Conservation (phyloP, 2,797 vertebrate genomes). For the Clamator glandarius region DNA sequence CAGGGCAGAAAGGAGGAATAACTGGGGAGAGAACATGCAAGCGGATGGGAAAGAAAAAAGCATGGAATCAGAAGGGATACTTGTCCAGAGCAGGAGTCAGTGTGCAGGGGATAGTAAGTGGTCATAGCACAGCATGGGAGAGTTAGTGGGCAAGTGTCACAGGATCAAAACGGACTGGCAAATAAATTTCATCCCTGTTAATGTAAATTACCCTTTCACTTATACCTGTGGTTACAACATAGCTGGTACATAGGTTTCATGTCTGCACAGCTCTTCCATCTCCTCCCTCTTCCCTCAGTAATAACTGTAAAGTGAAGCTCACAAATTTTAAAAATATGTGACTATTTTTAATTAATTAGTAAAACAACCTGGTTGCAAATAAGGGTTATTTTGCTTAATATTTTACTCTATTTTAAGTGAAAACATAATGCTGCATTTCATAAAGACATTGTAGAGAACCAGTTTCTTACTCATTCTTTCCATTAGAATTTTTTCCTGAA, state of each 20-base stretch:
- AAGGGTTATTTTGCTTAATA: neutral
- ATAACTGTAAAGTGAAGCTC: neutral
- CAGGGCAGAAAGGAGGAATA: neutral
- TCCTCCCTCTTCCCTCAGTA: neutral
- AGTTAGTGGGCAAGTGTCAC: neutral
- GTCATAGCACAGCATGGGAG: neutral
- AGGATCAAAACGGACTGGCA: neutral
- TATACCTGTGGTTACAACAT: neutral
- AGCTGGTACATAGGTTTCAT: neutral
- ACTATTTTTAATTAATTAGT: neutral
- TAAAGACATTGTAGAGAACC: neutral
- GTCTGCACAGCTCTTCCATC: neutral
- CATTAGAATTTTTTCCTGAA: neutral
- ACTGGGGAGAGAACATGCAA: neutral
- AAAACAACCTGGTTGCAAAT: neutral
- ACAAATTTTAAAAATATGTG: fast-evolving
- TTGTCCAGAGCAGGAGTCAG: fast-evolving
- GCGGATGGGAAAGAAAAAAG: neutral
- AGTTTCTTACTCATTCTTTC: neutral
- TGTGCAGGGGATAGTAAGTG: neutral
- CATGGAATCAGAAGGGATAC: neutral
- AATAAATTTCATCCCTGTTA: neutral
- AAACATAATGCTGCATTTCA: neutral
- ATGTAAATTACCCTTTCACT: neutral
- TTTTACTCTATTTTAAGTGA: neutral